These are phyloP conservation scores for Lottia scabra DNA, from an alignment of 2,888 invertebrate species.

Conservation along the genomic window DNA sequence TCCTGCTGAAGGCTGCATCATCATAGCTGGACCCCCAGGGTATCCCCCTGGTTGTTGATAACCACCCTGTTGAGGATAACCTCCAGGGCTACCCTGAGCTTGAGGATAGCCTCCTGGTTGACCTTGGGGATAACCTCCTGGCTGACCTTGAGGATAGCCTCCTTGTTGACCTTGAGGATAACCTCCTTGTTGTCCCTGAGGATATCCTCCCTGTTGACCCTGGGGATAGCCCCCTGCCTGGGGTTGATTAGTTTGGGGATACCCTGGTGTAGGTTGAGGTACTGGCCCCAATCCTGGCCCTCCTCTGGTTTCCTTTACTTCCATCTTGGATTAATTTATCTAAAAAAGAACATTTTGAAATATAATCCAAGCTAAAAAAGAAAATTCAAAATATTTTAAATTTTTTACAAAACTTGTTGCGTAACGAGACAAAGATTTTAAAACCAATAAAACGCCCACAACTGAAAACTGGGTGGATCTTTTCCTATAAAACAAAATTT, in stretches of 20 bases:
- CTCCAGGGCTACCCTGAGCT: not conserved
- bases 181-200: not conserved
- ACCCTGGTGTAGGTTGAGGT: not conserved
- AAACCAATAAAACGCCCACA: no score
- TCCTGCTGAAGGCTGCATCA: constrained; percentile 18
- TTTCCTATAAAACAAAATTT: no score
- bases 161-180: not conserved
- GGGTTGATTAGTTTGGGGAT: no score
- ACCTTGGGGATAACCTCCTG: not conserved
- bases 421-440: no score
- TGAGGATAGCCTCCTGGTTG: no score
- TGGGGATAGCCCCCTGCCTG: not conserved
- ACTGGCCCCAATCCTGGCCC: not conserved
- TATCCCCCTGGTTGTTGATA: constrained; percentile 10
- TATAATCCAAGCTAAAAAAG: no score
- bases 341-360: not conserved
- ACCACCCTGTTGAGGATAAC: constrained; percentile 6
- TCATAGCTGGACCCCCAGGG: constrained; percentile 11
- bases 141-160: not conserved
- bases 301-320: not conserved
- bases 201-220: not conserved
- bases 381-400: no score
- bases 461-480: no score
- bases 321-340: not conserved
- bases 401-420: no score